Base-by-base conservation (phyloP, 2,888 invertebrate species). In the Diarsia rubi region DNA sequence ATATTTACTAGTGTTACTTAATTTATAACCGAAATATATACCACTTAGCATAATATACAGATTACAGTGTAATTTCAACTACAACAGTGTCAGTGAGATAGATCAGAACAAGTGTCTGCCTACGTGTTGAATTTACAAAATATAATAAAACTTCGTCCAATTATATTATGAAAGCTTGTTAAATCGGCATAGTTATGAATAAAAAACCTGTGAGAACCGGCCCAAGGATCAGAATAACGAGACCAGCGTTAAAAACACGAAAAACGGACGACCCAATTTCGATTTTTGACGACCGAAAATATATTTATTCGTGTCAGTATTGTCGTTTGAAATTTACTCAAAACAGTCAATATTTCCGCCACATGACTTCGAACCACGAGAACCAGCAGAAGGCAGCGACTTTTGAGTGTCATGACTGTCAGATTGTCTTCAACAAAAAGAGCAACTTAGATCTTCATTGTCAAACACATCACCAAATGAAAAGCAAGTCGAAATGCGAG, bases 341-440 rank as follows among this genome's bases (percentile, higher is more conserved):
- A 57, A 96, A 96, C 88, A 95, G 94, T 70, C 95, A 95, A 11
- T 96, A 93, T 82, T 96, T 96, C 71, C 95, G 95, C 82, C 96
- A 96, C 86, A 96, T 96, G 96, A 93, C 93, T 75, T 91, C 96
- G 0, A 96, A 96, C 73, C 96, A 96, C 85, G 93, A 95, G 76
- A 44, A 89, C 0, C 95, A 96, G 84, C 95, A 96, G 76, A 90
- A 92, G 57, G 86, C 93, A 49, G 95, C 94, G 0, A 95, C 93
- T 0, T 96, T 90, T 73, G 92, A 95, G 67, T 96, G 96, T 73
- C 93, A 96, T 73, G 94, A 96, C 1, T 96, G 96, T 78, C 94
- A 95, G 63, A 91, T 95, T 1, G 92, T 95, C 3, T 96, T 96
- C 69, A 91, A 88, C 0, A 95, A 93, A 79, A 96, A 96, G 75